Conservation (phyloP, 2,888 invertebrate genomes). For the Merodon equestris region DNA sequence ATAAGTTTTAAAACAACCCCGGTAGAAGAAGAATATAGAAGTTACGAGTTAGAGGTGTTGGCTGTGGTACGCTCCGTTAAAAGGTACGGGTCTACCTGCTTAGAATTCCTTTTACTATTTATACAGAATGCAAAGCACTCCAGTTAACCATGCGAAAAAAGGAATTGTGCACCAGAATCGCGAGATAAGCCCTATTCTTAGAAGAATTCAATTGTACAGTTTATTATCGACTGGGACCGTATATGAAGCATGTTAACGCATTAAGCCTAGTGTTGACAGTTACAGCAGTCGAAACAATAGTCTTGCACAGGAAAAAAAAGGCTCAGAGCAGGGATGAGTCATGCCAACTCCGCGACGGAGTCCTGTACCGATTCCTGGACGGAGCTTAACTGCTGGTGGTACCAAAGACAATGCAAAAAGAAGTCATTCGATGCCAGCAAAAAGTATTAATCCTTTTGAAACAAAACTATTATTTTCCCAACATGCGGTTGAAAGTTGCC, state of each 20-base stretch:
- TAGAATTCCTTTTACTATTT: background rate
- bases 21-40: conserved; percentile 71
- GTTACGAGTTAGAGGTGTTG: conserved; percentile 72
- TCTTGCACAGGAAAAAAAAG: conserved; percentile 19
- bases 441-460: conserved; percentile 27
- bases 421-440: conserved; percentile 12
- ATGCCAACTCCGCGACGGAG: conserved; percentile 33
- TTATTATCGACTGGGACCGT: conserved; percentile 49
- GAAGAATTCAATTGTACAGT: conserved; percentile 39
- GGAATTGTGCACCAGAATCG: conserved; percentile 70
- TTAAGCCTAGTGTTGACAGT: conserved; percentile 37
- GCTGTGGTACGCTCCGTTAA: background rate
- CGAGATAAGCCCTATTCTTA: conserved; percentile 70
- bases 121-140: conserved; percentile 2
- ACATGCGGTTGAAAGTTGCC: conserved; percentile 14
- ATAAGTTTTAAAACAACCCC: conserved; percentile 70
- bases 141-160: conserved; percentile 67
- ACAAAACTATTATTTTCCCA: conserved; percentile 26
- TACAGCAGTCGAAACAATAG: conserved; percentile 9
- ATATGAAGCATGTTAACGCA: conserved; percentile 50
- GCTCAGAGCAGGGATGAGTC: conserved; percentile 35
- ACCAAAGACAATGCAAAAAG: conserved; percentile 33
- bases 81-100: conserved; percentile 10
- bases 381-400: conserved; percentile 34
- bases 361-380: conserved; percentile 11